phyloP scores from a whole-genome alignment of 2,888 invertebrate species.

The Seladonia tumulorum region DNA sequence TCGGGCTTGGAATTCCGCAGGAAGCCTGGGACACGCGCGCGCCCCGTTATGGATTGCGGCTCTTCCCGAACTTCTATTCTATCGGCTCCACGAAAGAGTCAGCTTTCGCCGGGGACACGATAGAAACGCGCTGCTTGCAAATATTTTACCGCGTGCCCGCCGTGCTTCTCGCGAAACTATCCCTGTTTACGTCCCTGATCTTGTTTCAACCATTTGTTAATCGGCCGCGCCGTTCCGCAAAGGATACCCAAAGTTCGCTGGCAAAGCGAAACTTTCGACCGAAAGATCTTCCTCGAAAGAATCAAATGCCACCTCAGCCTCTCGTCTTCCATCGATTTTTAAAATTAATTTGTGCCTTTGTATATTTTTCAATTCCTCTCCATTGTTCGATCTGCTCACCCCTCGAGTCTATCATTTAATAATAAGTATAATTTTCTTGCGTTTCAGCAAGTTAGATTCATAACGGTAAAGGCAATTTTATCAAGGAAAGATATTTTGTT shows the following conservation, averaged over 20 bases:
- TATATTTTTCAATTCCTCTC: background rate
- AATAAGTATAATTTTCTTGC: too few species aligned
- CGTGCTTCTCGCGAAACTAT: background rate
- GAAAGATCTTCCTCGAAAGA: background rate
- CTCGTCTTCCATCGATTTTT: background rate
- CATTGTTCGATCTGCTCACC: too few species aligned
- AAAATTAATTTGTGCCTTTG: background rate
- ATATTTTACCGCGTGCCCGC: constrained; percentile 18
- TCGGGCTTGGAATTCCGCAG: constrained; percentile 70
- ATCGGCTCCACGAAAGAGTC: constrained; percentile 53
- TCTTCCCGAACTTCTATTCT: constrained; percentile 62
- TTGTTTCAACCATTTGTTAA: constrained; percentile 4
- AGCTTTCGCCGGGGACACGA: background rate
- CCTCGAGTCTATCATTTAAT: too few species aligned
- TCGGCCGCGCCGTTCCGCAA: background rate
- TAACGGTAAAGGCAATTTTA: too few species aligned
- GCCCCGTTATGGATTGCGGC: constrained; percentile 64
- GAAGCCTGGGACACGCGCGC: constrained; percentile 62
- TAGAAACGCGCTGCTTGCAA: background rate
- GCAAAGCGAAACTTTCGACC: background rate
- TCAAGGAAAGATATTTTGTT: too few species aligned
- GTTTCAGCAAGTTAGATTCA: too few species aligned
- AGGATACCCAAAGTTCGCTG: background rate
- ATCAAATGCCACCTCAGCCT: background rate
- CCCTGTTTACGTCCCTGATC: background rate